Evolutionary conservation across 2,113 vertebrate species (phyloP).

Genomic region (Nothobranchius furzeri): DNA sequence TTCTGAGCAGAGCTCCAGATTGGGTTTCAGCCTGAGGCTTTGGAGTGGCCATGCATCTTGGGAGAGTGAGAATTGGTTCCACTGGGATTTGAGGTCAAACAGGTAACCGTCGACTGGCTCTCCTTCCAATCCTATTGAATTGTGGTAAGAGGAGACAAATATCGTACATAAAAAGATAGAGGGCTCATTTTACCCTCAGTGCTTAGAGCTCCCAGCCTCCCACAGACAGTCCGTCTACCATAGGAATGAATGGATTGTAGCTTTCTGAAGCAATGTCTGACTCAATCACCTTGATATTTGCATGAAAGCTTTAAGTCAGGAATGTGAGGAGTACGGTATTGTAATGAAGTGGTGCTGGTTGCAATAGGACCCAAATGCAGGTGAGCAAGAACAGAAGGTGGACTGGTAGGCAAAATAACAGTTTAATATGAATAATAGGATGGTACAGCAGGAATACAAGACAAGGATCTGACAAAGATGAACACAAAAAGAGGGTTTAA

Average conservation of each 20-base stretch:
- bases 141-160: conserved; percentile 59
- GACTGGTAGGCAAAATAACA: too few relatives aligned
- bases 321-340: not conserved
- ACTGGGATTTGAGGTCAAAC: conserved; percentile 14
- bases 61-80: conserved; percentile 49
- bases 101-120: conserved; percentile 51
- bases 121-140: conserved; percentile 57
- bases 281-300: conserved; percentile 44
- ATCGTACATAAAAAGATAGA: conserved; percentile 58
- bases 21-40: conserved; percentile 60
- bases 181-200: conserved; percentile 31
- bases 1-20: conserved; percentile 46
- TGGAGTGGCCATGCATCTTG: conserved; percentile 44
- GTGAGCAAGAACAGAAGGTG: too few relatives aligned
- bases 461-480: too few relatives aligned
- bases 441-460: too few relatives aligned
- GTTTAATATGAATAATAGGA: too few relatives aligned
- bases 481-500: too few relatives aligned
- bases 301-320: not conserved
- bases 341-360: too few relatives aligned
- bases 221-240: conserved; percentile 16
- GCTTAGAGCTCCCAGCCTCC: conserved; percentile 19
- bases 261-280: conserved; percentile 14
- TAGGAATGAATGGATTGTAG: conserved; percentile 45
- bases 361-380: too few relatives aligned